Evolutionary conservation across 1,140 invertebrate genomes (phyloP).

Genomic region (Drosophila bifasciata): DNA sequence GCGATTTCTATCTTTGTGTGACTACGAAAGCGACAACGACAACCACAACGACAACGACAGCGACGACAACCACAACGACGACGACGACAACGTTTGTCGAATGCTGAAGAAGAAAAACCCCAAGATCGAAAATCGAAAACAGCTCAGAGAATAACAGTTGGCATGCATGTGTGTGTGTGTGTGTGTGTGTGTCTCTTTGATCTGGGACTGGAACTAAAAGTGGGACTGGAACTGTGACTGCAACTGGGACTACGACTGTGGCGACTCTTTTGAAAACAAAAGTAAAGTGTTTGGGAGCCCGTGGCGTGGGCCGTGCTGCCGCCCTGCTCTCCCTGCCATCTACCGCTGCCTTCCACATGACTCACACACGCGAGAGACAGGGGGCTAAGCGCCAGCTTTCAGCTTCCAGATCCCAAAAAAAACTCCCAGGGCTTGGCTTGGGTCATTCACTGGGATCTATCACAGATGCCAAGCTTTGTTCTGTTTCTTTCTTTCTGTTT

Average conservation of each 20-base stretch:
- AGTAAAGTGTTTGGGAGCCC: slow-evolving; percentile 72
- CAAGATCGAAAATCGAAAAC: slow-evolving; percentile 47
- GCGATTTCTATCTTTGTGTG: slow-evolving; percentile 80
- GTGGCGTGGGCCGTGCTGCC: slow-evolving; percentile 49
- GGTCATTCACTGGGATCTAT: slow-evolving; percentile 41
- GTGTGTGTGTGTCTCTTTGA: slow-evolving; percentile 6
- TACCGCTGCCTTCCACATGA: slow-evolving; percentile 48
- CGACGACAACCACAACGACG: slow-evolving; percentile 42
- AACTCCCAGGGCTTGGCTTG: slow-evolving; percentile 48
- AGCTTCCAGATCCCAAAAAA: too few relatives aligned
- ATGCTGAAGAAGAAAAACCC: slow-evolving; percentile 74
- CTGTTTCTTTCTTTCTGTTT: too few relatives aligned
- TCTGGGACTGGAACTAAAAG: slow-evolving; percentile 24
- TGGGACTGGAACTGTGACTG: slow-evolving; percentile 34
- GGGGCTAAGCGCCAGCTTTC: slow-evolving; percentile 23
- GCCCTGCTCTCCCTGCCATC: slow-evolving; percentile 51
- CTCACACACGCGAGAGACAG: slow-evolving; percentile 43
- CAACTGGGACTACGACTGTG: slow-evolving; percentile 12
- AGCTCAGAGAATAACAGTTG: slow-evolving; percentile 61
- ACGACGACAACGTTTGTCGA: slow-evolving; percentile 51
- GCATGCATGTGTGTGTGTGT: slow-evolving; percentile 34
- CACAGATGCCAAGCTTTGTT: slow-evolving; percentile 19
- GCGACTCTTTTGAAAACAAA: slow-evolving; percentile 65
- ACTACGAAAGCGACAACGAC: slow-evolving; percentile 58
- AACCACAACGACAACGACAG: slow-evolving; percentile 38